Evolutionary conservation across 2,888 invertebrate species (phyloP), one percentile per base, ranked within the genome.

Genomic region (Oscheius sp.): DNA sequence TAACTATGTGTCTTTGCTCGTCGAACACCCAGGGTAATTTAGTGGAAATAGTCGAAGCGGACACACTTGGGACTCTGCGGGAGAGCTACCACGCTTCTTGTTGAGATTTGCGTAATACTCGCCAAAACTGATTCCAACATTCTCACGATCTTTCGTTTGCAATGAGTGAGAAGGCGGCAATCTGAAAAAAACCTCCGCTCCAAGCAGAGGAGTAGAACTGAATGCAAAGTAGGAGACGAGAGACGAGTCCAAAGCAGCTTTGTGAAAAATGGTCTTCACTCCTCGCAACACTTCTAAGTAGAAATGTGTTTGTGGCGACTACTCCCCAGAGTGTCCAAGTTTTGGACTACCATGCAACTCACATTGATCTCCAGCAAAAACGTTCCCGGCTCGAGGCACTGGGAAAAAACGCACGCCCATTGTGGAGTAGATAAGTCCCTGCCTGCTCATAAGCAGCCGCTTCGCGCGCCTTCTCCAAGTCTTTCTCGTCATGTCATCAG

Each of bases 351-450:
- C 61, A 61, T 61, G 61, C 61, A n/a, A 61, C 29, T 61, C 61
- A 61, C 61, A 61, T 61, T 61, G 61, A 61, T 61, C 61, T 61
- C 31, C 61, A 61, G 61, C 33, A 61, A 61, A 61, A 61, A 61
- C 42, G 45, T 42, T 61, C 45, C 61, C 31, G 61, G 27, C 45
- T 61, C 25, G 61, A 42, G 27, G 42, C 29, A 45, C 61, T 42
- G 42, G 42, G 42, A 61, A 61, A 55, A 61, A 61, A 61, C 61
- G 45, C 61, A 61, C 61, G 61, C 64, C 64, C 64, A 48, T 64
- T 48, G 64, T 64, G 64, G 64, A 64, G 64, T 64, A 64, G 64
- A 50, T 64, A 64, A 64, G 64, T 50, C 50, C 64, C 48, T 64
- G 48, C 48, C 50, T 50, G 48, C 48, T 64, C 64, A 64, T 64